phyloP scores from a whole-genome alignment of 2,113 vertebrate genomes.

The Rutilus rutilus region DNA sequence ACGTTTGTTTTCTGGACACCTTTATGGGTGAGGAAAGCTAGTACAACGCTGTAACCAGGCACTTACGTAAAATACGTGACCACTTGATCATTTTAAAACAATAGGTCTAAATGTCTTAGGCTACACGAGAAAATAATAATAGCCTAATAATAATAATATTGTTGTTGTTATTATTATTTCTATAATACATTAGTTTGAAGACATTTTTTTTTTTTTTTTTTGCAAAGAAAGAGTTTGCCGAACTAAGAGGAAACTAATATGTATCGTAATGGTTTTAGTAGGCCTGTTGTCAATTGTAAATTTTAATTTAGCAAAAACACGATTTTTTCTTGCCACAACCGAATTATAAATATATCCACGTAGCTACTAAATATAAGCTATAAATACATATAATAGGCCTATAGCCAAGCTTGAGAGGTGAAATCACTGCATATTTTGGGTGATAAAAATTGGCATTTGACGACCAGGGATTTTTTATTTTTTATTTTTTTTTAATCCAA shows the following conservation, averaged over 20 bases:
- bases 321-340: background rate
- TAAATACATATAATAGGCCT: no score
- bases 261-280: background rate
- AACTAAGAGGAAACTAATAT: background rate
- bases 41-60: conserved; percentile 78
- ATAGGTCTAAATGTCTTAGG: background rate
- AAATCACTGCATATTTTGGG: background rate
- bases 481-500: background rate
- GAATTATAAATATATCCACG: background rate
- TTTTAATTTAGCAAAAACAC: background rate
- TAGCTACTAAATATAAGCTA: background rate
- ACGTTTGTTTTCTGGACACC: conserved; percentile 72
- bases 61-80: conserved; percentile 57
- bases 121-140: background rate
- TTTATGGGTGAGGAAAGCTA: conserved; percentile 68
- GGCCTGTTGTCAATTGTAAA: background rate
- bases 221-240: background rate
- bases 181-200: background rate
- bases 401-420: background rate
- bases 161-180: background rate
- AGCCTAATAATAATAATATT: background rate
- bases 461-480: no score
- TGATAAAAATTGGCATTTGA: background rate
- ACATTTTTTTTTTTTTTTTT: background rate
- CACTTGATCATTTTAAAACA: conserved; percentile 12